phyloP scores from a whole-genome alignment of 2,888 invertebrate species.

The Hipparchia sbordonii region DNA sequence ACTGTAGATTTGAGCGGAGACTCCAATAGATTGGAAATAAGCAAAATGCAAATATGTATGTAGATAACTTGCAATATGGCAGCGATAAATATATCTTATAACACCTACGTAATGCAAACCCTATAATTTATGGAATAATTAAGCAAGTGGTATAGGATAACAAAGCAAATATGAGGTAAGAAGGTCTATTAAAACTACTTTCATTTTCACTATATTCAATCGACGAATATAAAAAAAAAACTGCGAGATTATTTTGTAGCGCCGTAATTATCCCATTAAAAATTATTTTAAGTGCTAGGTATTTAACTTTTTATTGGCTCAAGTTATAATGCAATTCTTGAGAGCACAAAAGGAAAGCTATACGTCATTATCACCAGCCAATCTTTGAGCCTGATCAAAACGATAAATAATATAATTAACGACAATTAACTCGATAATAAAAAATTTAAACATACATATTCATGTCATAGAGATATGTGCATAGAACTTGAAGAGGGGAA shows the following conservation, averaged over 20 bases:
- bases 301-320: neutral
- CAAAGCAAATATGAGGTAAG: neutral
- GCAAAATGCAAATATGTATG: conserved; percentile 14
- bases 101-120: conserved; percentile 23
- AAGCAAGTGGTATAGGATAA: neutral
- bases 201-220: neutral
- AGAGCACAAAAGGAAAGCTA: neutral
- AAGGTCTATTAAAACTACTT: neutral
- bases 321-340: no score
- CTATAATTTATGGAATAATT: conserved; percentile 18
- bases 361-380: conserved; percentile 2
- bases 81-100: conserved; percentile 29
- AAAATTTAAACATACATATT: conserved; percentile 5
- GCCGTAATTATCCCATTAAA: neutral
- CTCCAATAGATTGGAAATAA: conserved; percentile 16
- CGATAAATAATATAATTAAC: neutral
- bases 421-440: neutral
- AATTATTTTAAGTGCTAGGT: neutral
- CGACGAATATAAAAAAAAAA: neutral
- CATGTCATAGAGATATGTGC: neutral
- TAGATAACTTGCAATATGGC: conserved; percentile 14
- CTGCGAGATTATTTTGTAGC: neutral
- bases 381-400: neutral
- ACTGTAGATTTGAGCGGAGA: neutral
- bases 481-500: neutral